Evolutionary conservation across 1,140 invertebrate genomes (phyloP), one percentile per base, ranked within the genome.

Genomic region (Cephus cinctus): DNA sequence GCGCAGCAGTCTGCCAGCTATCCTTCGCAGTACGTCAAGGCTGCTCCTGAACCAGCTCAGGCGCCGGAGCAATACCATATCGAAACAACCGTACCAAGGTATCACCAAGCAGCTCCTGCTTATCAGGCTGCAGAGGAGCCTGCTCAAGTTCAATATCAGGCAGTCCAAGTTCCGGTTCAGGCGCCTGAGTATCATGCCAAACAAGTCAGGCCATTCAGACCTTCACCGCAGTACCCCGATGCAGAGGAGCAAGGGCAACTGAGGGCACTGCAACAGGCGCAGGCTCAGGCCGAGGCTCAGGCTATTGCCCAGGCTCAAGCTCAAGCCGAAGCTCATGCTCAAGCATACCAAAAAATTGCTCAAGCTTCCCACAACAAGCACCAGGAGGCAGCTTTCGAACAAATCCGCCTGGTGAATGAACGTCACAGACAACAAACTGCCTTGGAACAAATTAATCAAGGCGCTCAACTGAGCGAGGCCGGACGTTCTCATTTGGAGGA

Each of bases 41-140:
- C 69, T 4, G 52, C 59, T 0, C 49, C 35, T 0, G 57, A 61
- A 15, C 43, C 60, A 6, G 45, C 51, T 23, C 49, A 57, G 1
- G 20, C 65, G 16, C 59, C 65, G 0, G 67, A 75, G 39, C 75
- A 77, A 18, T 77, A 77, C 18, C 75, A 75, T 31, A 70, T 75
- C 15, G 75, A 77, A 41, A 77, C 75, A 0, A 67, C 68, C 4
- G 66, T 59, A 3, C 63, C 59, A 0, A 52, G 60, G 12, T 64
- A 69, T 41, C 53, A 64, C n/a, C 62, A 60, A 11, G 57, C 46
- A 2, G 39, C 42, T 0, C 25, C 52, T 0, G 40, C 52, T 8
- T 63, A 66, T 15, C 57, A 60, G 8, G 41, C 63, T 2, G 22
- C 54, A 6, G 63, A 65, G 4, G 61, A 70, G 40, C 59, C 65